Evolutionary conservation across 2,888 invertebrate species (phyloP).

Genomic region (Rhagium mordax): DNA sequence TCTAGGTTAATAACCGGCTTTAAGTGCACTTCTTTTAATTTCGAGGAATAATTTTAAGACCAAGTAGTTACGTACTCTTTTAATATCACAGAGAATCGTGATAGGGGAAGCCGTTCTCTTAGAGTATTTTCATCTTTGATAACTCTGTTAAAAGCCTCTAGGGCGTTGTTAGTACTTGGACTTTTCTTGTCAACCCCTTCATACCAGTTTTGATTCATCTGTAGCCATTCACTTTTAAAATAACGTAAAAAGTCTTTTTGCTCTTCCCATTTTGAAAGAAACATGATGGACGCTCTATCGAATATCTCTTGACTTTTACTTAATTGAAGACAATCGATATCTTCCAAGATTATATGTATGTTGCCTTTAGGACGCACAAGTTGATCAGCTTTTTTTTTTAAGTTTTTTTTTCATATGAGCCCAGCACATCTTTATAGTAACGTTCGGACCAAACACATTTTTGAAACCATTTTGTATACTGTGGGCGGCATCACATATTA

Average conservation of each 20-base stretch:
- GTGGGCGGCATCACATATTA: slow-evolving; percentile 3
- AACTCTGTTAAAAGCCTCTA: slow-evolving; percentile 38
- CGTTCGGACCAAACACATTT: slow-evolving; percentile 17
- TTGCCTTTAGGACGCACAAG: slow-evolving; percentile 14
- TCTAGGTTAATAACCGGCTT: slow-evolving; percentile 26
- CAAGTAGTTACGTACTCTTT: slow-evolving; percentile 34
- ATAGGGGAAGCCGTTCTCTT: slow-evolving; percentile 28
- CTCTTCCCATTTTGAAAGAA: slow-evolving; percentile 18
- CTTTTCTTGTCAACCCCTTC: slow-evolving; percentile 33
- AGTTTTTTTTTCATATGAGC: slow-evolving; percentile 9
- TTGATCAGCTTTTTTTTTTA: slow-evolving; percentile 5
- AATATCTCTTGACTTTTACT: slow-evolving; percentile 8
- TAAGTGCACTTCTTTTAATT: slow-evolving; percentile 12
- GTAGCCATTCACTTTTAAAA: slow-evolving; percentile 38
- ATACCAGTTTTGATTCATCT: slow-evolving; percentile 35
- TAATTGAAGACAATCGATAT: slow-evolving; percentile 4
- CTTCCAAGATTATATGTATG: background rate
- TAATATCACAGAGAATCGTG: slow-evolving; percentile 31
- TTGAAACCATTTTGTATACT: slow-evolving; percentile 1
- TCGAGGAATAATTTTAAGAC: slow-evolving; percentile 28
- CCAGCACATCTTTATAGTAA: slow-evolving; percentile 6
- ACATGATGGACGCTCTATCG: slow-evolving; percentile 2
- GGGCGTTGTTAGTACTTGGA: slow-evolving; percentile 35
- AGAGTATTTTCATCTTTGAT: slow-evolving; percentile 41
- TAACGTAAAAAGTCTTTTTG: slow-evolving; percentile 30